These are phyloP conservation scores for Xylocopa sonorina DNA, from an alignment of 1,140 invertebrate species.

Conservation along the genomic window DNA sequence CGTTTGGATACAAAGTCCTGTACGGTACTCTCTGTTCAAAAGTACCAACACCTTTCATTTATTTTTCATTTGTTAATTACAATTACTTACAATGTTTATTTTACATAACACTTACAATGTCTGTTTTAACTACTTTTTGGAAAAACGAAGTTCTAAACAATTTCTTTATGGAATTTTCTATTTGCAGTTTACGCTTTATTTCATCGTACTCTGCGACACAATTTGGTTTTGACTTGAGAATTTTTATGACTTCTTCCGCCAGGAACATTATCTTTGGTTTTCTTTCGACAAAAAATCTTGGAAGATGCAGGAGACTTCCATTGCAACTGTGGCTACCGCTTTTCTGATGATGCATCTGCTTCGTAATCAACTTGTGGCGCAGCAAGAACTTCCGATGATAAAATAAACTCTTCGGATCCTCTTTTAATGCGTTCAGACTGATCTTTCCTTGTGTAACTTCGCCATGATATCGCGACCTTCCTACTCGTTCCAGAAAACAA, in stretches of 20 bases:
- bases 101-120: slow-evolving; percentile 78
- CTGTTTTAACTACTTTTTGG: slow-evolving; percentile 78
- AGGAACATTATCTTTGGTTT: slow-evolving; percentile 83
- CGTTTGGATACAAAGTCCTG: slow-evolving; percentile 84
- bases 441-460: slow-evolving; percentile 87
- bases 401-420: slow-evolving; percentile 86
- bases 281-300: slow-evolving; percentile 84
- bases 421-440: slow-evolving; percentile 82
- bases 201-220: slow-evolving; percentile 82
- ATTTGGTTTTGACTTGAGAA: slow-evolving; percentile 83
- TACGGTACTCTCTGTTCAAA: slow-evolving; percentile 82
- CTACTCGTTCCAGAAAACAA: slow-evolving; percentile 89
- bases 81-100: not conserved
- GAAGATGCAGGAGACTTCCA: slow-evolving; percentile 84
- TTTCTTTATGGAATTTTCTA: slow-evolving; percentile 81
- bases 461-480: slow-evolving; percentile 87
- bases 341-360: slow-evolving; percentile 83
- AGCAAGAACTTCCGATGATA: slow-evolving; percentile 86
- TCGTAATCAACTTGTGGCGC: slow-evolving; percentile 85
- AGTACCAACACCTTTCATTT: slow-evolving; percentile 39
- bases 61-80: slow-evolving; percentile 7
- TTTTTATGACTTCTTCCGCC: slow-evolving; percentile 83
- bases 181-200: slow-evolving; percentile 79
- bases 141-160: slow-evolving; percentile 81
- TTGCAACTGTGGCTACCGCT: slow-evolving; percentile 74